Percentiles rank a stretch among this genome's conserved stretches.
Evolutionary conservation across 2,113 vertebrate species (phyloP).

Genomic region (Lagopus leucura): DNA sequence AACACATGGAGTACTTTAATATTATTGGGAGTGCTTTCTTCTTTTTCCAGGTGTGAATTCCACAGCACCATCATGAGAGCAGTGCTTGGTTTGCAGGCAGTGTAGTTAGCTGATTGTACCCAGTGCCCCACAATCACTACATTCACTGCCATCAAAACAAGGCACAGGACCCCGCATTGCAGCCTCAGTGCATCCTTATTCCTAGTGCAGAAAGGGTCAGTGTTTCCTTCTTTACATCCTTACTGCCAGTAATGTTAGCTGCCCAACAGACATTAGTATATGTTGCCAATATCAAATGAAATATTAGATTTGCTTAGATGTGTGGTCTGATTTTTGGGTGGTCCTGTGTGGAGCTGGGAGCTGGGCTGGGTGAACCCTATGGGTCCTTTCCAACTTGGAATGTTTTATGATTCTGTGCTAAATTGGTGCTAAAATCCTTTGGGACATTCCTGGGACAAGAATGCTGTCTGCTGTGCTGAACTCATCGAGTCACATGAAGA

Average conservation of each 20-base stretch:
- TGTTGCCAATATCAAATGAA: accelerated
- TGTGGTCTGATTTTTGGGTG: no score
- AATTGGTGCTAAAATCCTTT: not conserved
- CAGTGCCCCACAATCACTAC: constrained; percentile 83
- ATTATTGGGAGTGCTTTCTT: not conserved
- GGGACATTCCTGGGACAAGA: not conserved
- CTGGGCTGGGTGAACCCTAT: no score
- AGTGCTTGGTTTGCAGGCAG: constrained; percentile 90
- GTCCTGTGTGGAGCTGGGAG: no score
- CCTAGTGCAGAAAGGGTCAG: not conserved
- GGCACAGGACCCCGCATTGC: constrained; percentile 58
- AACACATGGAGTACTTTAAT: not conserved
- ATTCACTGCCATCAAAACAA: constrained; percentile 89
- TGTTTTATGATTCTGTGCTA: not conserved
- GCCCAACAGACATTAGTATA: accelerated
- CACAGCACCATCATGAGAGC: not conserved
- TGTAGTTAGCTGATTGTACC: constrained; percentile 91
- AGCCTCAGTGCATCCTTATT: not conserved
- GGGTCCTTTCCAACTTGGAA: no score
- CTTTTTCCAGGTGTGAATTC: not conserved
- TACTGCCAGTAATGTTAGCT: not conserved
- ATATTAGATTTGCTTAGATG: not conserved
- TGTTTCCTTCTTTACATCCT: not conserved
- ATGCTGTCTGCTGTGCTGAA: not conserved
- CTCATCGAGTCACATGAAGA: not conserved